Conservation (phyloP, 2,797 vertebrate genomes). For the Podargus strigoides region DNA sequence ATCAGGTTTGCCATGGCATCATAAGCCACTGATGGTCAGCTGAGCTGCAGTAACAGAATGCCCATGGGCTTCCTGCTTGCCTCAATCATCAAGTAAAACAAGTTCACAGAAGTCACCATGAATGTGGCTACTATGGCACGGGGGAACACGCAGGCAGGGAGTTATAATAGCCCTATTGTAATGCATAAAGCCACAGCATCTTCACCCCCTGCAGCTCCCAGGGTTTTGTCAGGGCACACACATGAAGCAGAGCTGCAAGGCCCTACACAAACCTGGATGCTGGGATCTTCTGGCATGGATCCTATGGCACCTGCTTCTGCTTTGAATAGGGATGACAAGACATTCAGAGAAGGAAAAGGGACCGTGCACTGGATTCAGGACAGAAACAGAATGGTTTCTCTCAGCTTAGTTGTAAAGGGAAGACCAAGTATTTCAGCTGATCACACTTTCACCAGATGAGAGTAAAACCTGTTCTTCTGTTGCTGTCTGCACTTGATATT, state of each 20-base stretch:
- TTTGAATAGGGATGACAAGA: neutral
- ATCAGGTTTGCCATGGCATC: fast-evolving
- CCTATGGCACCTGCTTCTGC: neutral
- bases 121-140: neutral
- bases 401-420: neutral
- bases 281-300: neutral
- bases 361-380: neutral
- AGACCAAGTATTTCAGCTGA: neutral
- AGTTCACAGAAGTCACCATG: neutral
- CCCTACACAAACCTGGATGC: fast-evolving
- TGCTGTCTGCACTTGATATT: neutral
- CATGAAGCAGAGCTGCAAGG: neutral
- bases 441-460: neutral
- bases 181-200: neutral
- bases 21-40: neutral
- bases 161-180: neutral
- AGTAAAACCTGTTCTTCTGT: neutral
- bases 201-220: neutral
- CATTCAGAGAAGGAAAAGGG: neutral
- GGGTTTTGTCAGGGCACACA: fast-evolving
- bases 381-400: neutral
- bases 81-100: neutral
- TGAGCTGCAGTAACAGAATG: neutral
- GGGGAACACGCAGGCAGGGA: neutral
- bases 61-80: neutral